phyloP scores from a whole-genome alignment of 2,888 invertebrate genomes.

The Lasius platythorax region DNA sequence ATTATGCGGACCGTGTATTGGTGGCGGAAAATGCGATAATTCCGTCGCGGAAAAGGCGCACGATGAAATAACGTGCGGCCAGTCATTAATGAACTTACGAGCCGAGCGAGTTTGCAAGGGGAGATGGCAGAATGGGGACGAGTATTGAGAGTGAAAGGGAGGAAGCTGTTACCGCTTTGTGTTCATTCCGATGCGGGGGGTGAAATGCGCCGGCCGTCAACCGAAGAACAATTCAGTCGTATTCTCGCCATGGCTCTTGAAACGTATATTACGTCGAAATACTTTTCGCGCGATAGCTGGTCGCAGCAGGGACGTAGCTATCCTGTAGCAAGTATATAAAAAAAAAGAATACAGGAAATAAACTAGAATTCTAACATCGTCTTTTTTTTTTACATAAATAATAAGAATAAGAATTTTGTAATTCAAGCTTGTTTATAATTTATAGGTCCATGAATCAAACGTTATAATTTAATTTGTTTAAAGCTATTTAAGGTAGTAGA shows the following conservation, averaged over 20 bases:
- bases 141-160: conserved; percentile 62
- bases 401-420: conserved; percentile 8
- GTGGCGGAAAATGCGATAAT: conserved; percentile 29
- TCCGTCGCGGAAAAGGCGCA: conserved; percentile 49
- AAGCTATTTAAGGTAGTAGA: not conserved
- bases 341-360: not conserved
- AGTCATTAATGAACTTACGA: conserved; percentile 67
- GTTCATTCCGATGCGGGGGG: conserved; percentile 50
- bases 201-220: conserved; percentile 44
- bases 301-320: not conserved
- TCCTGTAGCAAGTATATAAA: not conserved
- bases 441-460: not conserved
- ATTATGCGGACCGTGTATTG: conserved; percentile 10
- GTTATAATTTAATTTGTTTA: not conserved
- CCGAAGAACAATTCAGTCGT: conserved; percentile 39
- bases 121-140: conserved; percentile 43
- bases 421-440: not conserved
- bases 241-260: conserved; percentile 28
- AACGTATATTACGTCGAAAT: conserved; percentile 40
- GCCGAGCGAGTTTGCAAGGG: conserved; percentile 46
- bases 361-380: not conserved
- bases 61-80: conserved; percentile 49
- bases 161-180: conserved; percentile 61
- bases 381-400: not conserved
- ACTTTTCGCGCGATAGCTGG: conserved; percentile 31